Evolutionary conservation across 2,888 invertebrate genomes (phyloP), one percentile per base, ranked within the genome.

Genomic region (Sminthurinus aureus): DNA sequence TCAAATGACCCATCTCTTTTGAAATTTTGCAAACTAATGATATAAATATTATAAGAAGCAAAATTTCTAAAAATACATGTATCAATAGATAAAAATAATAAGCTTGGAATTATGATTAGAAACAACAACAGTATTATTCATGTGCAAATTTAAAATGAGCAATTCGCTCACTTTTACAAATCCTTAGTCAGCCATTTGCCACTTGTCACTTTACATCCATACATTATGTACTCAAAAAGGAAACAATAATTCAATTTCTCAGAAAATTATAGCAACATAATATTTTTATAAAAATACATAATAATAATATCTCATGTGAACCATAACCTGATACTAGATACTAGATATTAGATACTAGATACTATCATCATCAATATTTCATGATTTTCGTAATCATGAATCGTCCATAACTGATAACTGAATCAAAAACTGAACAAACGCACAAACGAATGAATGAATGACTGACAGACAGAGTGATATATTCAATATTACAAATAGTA

Each of bases 1-100:
- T 76, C 76, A 76, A 76, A 76, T 76, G 58, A 58, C 58, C 20
- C 76, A 24, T 76, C 76, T 58, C 58, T 51, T 51, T 11, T n/a
- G 51, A 6, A 74, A 38, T 38, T 38, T 38, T 6, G 38, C 38
- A 75, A 75, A n/a, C 13, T 69, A 69, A 26, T 8, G 13, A 24
- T 24, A 71, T 26, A 26, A 71, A 26, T 67, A 67, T 67, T 67
- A 11, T 67, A 20, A 12, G n/a, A 8, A 67, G 22, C 38, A 38
- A 38, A 11, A n/a, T n/a, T 20, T 20, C 11, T 66, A 15, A 15
- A 38, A 38, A 38, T 38, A n/a, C n/a, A n/a, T n/a, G n/a, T n/a
- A n/a, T n/a, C n/a, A n/a, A n/a, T n/a, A n/a, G 38, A 1, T 38
- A 38, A 38, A 38, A 38, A 38, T 38, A 38, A 38, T 38, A 38